Evolutionary conservation across 2,113 vertebrate genomes (phyloP).

Genomic region (Strix aluco): DNA sequence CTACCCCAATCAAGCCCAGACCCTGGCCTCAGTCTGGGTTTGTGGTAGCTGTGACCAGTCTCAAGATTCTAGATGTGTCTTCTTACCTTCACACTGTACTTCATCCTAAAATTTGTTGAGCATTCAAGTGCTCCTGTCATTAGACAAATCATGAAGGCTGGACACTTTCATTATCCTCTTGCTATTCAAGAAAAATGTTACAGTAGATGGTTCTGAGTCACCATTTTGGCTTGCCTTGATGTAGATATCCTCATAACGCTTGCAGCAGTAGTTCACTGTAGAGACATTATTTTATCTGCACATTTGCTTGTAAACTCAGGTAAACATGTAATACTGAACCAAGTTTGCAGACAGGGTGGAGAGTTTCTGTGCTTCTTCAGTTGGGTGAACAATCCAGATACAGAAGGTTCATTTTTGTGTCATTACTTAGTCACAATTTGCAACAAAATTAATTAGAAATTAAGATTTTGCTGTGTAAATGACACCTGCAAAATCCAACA

Average conservation of each 20-base stretch:
- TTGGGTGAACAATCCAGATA: background rate
- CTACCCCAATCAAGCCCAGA: background rate
- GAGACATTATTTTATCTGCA: background rate
- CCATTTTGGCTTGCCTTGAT: background rate
- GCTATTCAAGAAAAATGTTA: background rate
- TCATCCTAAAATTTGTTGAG: background rate
- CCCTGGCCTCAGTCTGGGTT: background rate
- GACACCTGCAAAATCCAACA: background rate
- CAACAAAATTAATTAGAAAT: background rate
- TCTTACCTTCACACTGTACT: background rate
- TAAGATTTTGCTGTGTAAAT: background rate
- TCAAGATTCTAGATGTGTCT: background rate
- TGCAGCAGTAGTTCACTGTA: background rate
- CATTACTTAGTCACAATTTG: background rate
- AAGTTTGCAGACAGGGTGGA: background rate
- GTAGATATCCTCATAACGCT: background rate
- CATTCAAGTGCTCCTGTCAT: background rate
- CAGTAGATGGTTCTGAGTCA: background rate
- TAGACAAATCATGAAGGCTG: background rate
- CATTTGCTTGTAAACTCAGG: background rate
- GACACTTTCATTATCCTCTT: background rate
- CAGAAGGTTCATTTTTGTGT: background rate
- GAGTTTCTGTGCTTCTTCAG: background rate
- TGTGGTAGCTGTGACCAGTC: background rate
- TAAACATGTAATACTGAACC: background rate